Base-by-base conservation (phyloP, 1,140 invertebrate genomes). In the Whitmania pigra region DNA sequence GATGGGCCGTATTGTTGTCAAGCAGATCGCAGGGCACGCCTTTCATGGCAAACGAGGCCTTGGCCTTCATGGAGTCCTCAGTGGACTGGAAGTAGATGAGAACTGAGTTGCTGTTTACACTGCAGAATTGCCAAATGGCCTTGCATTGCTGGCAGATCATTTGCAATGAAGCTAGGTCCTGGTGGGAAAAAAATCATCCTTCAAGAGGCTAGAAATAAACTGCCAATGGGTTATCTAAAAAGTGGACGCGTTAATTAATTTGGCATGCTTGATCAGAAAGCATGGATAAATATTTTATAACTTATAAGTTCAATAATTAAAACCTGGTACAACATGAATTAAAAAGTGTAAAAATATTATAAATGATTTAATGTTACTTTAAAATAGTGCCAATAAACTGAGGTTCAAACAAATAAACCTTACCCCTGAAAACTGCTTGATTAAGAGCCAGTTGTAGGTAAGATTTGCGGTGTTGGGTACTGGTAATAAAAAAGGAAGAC, bases 11-110 rank as follows among this genome's bases (percentile, higher is more conserved):
- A 13, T 22, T 63, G 57, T 31, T 63, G 57, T 63, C 57, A 11
- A 63, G 57, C 57, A 63, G 29, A 20, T 63, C 57, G 6, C 22
- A 63, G 22, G 22, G 57, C 22, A 63, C 57, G 22, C 57, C 29
- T 7, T 22, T 25, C 22, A 63, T 22, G 29, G 57, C 57, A 13
- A 63, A 31, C 6, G 57, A 63, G 20, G 57, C 57, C 57, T 63
- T 63, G 57, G 57, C 57, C 57, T 63, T 63, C 57, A 63, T 63
- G 11, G 57, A 22, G 57, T 63, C 57, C n/a, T 63, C 57, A 1
- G 57, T 63, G 57, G 57, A 15, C 20, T 22, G 57, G 57, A 63
- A 63, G 20, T 25, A 63, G 22, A 63, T 63, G 29, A 63, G 57
- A 3, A 63, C 29, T 18, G 57, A 63, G 57, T 63, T 63, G 22